A percentile compares a stretch with the other conserved stretches of the same genome.
phyloP scores from a whole-genome alignment of 2,888 invertebrate genomes.

The Trilocha varians region DNA sequence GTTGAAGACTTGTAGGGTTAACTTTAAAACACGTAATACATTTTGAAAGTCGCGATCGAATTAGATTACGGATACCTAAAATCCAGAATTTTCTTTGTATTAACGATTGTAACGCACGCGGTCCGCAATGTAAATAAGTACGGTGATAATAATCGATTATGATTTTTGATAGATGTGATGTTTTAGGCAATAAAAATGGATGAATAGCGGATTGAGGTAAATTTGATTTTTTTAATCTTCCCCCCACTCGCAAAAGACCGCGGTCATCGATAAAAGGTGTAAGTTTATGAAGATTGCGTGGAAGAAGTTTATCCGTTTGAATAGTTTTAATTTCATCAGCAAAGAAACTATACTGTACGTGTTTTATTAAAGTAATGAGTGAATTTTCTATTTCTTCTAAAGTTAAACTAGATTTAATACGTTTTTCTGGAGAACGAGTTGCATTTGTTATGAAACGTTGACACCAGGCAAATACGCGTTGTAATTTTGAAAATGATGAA shows the following conservation, averaged over 20 bases:
- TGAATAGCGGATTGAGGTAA: not conserved
- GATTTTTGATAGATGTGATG: too few relatives aligned
- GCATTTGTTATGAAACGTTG: not conserved
- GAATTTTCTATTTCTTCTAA: not conserved
- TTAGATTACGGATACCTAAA: constrained; percentile 2
- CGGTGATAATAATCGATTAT: too few relatives aligned
- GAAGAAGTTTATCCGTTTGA: not conserved
- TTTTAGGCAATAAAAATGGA: not conserved
- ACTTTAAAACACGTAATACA: constrained; percentile 5
- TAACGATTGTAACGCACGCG: constrained; percentile 1
- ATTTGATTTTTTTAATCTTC: not conserved
- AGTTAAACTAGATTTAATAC: not conserved
- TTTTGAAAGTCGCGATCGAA: constrained; percentile 4
- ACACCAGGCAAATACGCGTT: not conserved
- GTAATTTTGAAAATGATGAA: not conserved
- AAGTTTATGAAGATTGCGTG: not conserved
- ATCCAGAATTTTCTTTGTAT: constrained; percentile 6
- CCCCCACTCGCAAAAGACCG: not conserved
- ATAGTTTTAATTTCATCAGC: not conserved
- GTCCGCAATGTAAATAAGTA: not conserved
- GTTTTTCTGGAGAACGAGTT: not conserved
- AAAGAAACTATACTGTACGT: not conserved
- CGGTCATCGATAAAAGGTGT: not conserved
- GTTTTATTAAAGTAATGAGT: not conserved
- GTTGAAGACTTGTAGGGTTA: not conserved